These are phyloP conservation scores for Pterophyllum scalare DNA, from an alignment of 2,113 vertebrate species.

Conservation along the genomic window DNA sequence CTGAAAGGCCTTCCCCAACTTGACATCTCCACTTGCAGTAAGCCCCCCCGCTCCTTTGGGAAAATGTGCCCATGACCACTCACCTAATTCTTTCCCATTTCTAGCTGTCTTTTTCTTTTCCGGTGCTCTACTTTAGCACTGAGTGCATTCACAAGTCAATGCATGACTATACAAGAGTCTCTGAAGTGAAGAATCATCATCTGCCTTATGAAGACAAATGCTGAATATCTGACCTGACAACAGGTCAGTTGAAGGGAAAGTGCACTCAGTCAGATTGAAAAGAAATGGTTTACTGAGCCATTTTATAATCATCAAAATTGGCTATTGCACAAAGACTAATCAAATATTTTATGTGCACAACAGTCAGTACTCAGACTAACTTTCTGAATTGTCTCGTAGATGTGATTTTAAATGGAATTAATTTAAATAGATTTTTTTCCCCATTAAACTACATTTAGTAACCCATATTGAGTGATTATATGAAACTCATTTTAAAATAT, in stretches of 20 bases:
- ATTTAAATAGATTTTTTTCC: no score
- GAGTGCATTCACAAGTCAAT: background rate
- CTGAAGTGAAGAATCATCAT: conserved; percentile 23
- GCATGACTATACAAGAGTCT: background rate
- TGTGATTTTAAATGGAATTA: background rate
- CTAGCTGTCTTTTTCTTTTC: background rate
- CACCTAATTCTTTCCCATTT: background rate
- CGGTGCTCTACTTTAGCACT: background rate
- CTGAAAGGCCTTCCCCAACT: conserved; percentile 15
- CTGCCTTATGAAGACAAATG: background rate
- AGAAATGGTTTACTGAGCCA: background rate
- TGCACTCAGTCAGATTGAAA: background rate
- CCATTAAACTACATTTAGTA: no score
- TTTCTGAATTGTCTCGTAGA: background rate
- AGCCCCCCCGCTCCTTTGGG: conserved; percentile 24
- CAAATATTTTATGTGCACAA: background rate
- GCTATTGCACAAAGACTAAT: background rate
- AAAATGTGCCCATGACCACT: conserved; percentile 20
- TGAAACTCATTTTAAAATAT: no score
- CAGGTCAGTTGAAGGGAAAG: conserved; percentile 21
- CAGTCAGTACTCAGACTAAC: background rate
- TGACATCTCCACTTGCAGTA: conserved; percentile 22
- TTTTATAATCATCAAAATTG: background rate
- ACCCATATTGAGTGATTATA: no score
- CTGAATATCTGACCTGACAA: conserved; percentile 33